A percentile compares a stretch with the other conserved stretches of the same genome.
These are phyloP conservation scores for Athetis lepigone DNA, from an alignment of 2,888 invertebrate species.

Conservation along the genomic window DNA sequence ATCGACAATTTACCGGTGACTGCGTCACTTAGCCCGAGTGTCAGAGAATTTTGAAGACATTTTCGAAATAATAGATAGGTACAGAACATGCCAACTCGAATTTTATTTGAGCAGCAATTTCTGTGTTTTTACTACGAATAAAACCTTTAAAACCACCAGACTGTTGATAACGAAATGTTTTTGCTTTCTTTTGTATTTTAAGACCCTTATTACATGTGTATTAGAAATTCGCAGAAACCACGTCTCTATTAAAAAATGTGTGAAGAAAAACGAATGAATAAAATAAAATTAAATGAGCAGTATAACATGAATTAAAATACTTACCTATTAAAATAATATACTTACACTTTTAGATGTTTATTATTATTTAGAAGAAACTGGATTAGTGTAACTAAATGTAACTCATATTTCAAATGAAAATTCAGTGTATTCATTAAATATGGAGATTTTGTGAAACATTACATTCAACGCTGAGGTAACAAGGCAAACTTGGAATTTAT, in stretches of 20 bases:
- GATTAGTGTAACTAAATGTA: neutral
- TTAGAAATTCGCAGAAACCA: neutral
- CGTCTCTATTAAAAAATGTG: neutral
- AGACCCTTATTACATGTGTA: conserved; percentile 19
- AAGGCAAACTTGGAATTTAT: too few species aligned
- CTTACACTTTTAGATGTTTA: neutral
- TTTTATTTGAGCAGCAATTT: conserved; percentile 68
- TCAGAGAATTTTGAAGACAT: conserved; percentile 43
- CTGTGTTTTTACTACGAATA: conserved; percentile 63
- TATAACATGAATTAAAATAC: conserved; percentile 11
- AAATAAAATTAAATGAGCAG: conserved; percentile 10
- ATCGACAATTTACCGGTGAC: conserved; percentile 59
- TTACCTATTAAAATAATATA: neutral
- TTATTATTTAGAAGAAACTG: neutral
- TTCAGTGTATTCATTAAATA: neutral
- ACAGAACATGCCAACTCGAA: conserved; percentile 55
- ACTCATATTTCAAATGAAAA: neutral
- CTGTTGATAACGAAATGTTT: conserved; percentile 74
- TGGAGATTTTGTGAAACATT: too few species aligned
- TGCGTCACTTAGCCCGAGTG: conserved; percentile 58
- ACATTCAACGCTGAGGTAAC: neutral
- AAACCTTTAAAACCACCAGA: conserved; percentile 68
- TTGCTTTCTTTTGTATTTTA: conserved; percentile 61
- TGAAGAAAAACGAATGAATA: conserved; percentile 14
- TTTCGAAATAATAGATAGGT: conserved; percentile 45